Base-by-base conservation (phyloP, 2,888 invertebrate species). In the Phoenoteleia sp. region DNA sequence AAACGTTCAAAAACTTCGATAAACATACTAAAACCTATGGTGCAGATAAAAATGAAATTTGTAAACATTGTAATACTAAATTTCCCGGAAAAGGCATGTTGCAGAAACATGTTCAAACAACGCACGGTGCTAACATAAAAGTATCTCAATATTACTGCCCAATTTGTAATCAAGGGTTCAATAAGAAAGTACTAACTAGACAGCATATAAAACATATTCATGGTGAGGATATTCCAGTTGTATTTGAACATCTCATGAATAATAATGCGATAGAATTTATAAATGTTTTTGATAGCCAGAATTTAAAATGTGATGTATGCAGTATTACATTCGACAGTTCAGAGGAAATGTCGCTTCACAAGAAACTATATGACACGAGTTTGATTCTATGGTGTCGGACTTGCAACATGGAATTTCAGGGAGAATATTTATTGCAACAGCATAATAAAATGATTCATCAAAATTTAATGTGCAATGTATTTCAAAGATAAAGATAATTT, bases 141-240 rank as follows among this genome's bases (percentile, higher is more conserved):
- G 4, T 17, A 1, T 58, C 29, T n/a, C 0, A 15, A 3, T 54
- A 36, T 7, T 9, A 52, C 4, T 85, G 85, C 56, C 47, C 36
- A 4, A 45, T 80, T 4, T 85, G 85, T 25, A 71, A 66, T 39
- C 85, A 85, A 67, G 85, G 85, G 1, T 85, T 85, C 33, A 5
- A 0, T 0, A 80, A 56, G 9, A 80, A 62, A 19, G 25, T 11
- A 6, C 23, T 1, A 3, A 42, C 60, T 15, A 66, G 21, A 25
- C 80, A 81, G 21, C 85, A 86, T n/a, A 21, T 83, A 3, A 72
- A 49, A 15, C 85, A 86, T 23, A 86, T 83, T 21, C 85, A n/a
- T n/a, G n/a, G n/a, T n/a, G n/a, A n/a, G n/a, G n/a, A n/a, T n/a
- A n/a, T n/a, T n/a, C n/a, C n/a, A n/a, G n/a, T n/a, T n/a, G n/a